Evolutionary conservation across 2,888 invertebrate genomes (phyloP).

Genomic region (Perizoma flavofasciatum): DNA sequence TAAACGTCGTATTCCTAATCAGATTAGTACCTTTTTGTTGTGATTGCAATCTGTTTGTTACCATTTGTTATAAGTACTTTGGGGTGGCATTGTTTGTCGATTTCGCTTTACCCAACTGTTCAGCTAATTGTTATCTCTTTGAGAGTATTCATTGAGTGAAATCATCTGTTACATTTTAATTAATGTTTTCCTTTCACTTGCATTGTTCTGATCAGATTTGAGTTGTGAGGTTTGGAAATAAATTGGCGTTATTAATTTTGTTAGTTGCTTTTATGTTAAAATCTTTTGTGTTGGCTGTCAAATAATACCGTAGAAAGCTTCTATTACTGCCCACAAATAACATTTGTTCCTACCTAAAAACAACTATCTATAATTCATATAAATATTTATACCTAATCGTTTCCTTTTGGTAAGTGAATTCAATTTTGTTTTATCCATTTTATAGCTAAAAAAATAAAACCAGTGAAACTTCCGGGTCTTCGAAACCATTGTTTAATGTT

Average conservation of each 20-base stretch:
- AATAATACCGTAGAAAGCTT: too few species aligned
- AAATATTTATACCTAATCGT: too few species aligned
- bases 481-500: too few species aligned
- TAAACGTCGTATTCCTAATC: constrained; percentile 20
- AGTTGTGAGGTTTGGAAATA: constrained; percentile 24
- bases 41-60: constrained; percentile 47
- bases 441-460: too few species aligned
- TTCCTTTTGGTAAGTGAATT: too few species aligned
- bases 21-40: constrained; percentile 14
- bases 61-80: constrained; percentile 37
- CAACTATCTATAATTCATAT: too few species aligned
- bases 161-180: constrained; percentile 68
- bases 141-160: constrained; percentile 50
- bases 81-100: constrained; percentile 57
- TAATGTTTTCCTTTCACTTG: constrained; percentile 62
- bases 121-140: constrained; percentile 50
- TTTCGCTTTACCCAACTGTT: constrained; percentile 51
- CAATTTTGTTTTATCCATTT: too few species aligned
- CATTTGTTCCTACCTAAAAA: too few species aligned
- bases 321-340: too few species aligned
- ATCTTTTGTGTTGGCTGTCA: too few species aligned
- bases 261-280: background rate
- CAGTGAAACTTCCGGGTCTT: too few species aligned
- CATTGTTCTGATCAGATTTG: constrained; percentile 44
- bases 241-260: constrained; percentile 29